These are phyloP conservation scores for Sarcophaga peregrina DNA, from an alignment of 1,140 invertebrate species.

Conservation along the genomic window DNA sequence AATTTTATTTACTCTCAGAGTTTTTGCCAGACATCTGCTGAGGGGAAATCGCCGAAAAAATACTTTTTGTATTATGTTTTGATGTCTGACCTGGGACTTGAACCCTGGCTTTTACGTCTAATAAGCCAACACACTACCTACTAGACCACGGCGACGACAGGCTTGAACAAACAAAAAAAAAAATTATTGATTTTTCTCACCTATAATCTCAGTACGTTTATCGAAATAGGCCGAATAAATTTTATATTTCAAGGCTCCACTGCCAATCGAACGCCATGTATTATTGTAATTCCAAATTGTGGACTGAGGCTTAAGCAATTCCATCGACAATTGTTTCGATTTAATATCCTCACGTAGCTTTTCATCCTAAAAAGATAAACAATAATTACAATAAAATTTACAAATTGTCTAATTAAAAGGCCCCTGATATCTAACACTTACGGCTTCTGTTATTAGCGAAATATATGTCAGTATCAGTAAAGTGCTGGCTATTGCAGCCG, in stretches of 20 bases:
- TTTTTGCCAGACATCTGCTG: too few relatives aligned
- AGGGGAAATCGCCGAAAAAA: too few relatives aligned
- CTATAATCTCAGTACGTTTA: slow-evolving; percentile 55
- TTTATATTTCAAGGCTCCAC: slow-evolving; percentile 52
- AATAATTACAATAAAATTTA: background rate
- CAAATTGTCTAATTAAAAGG: background rate
- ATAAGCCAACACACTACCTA: too few relatives aligned
- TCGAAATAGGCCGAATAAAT: slow-evolving; percentile 64
- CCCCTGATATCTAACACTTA: slow-evolving; percentile 50
- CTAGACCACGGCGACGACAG: slow-evolving; percentile 22
- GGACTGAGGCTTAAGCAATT: slow-evolving; percentile 55
- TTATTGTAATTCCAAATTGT: slow-evolving; percentile 59
- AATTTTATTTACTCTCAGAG: too few relatives aligned
- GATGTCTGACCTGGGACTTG: too few relatives aligned
- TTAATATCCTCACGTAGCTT: slow-evolving; percentile 57
- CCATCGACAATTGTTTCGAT: slow-evolving; percentile 51
- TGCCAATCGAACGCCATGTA: slow-evolving; percentile 59
- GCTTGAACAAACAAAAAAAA: too few relatives aligned
- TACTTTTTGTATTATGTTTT: too few relatives aligned
- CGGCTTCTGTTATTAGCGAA: slow-evolving; percentile 59
- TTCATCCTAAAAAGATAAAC: slow-evolving; percentile 53
- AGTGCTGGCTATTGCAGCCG: slow-evolving; percentile 57
- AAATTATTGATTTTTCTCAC: slow-evolving; percentile 45
- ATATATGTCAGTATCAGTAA: slow-evolving; percentile 60
- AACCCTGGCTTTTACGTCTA: too few relatives aligned